Evolutionary conservation across 2,113 vertebrate species (phyloP), one percentile per base, ranked within the genome.

Genomic region (Oncorhynchus keta): DNA sequence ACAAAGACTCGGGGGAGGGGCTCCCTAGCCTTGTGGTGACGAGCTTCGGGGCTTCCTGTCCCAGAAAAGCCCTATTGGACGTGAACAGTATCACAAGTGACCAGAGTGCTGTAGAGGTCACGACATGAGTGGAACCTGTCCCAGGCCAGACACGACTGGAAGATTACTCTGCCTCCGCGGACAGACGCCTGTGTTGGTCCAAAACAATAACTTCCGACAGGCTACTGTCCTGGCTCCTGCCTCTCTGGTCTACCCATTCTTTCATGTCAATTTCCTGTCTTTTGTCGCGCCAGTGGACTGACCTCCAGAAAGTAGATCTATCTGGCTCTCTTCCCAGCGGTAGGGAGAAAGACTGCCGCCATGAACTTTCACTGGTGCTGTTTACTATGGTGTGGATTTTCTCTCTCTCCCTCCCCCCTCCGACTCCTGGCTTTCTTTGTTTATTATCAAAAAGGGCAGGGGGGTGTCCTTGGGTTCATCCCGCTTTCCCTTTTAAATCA

Each of bases 251-350:
- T 79, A 77, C 71, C 77, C 68, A 90, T 93, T 94, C 93, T 94
- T 93, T 91, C 86, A 86, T 92, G 85, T 90, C 81, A 89, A 83
- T 82, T 92, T 94, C 93, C 93, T 93, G 93, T 93, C 90, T 90
- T 85, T 86, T 90, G 92, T 90, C 92, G 90, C 89, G 91, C 91
- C 93, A 93, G 86, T 87, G 84, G 78, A 83, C 70, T 71, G 78
- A 83, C 70, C 68, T 77, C 45, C 76, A 75, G 79, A 69, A 76
- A 62, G 84, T 70, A 89, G 84, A 83, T 84, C 75, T 79, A 4
- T 71, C 83, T 93, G 91, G 91, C 88, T 57, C 49, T 12, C 3
- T 65, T 91, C 92, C 92, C 83, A 89, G 88, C 89, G 49, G 73
- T 73, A 81, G 74, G 77, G 39, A 84, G 70, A 4, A 4, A 71